phyloP scores from a whole-genome alignment of 2,797 vertebrate genomes.

The Myotis myotis region DNA sequence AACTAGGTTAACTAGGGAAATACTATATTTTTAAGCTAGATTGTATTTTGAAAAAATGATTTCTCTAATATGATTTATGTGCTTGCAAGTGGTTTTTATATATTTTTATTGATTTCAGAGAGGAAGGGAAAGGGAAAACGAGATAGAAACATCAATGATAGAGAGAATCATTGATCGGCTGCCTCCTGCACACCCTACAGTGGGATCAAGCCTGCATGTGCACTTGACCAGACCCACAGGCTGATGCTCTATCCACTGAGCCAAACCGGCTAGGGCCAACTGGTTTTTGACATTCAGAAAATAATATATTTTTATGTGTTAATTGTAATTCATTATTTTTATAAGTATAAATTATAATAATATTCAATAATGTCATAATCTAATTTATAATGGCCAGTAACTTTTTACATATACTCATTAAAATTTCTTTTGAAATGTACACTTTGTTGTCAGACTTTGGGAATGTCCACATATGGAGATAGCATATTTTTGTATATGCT shows the following conservation, averaged over 20 bases:
- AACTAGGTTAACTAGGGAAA: not conserved
- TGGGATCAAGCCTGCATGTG: too few species aligned
- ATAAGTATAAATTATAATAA: not conserved
- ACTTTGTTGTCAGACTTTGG: not conserved
- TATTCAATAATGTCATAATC: not conserved
- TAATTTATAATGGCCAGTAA: not conserved
- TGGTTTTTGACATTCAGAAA: not conserved
- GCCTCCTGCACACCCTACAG: too few species aligned
- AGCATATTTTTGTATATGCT: not conserved
- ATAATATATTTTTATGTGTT: not conserved
- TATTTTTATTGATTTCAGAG: too few species aligned
- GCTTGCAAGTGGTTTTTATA: not conserved
- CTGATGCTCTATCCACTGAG: too few species aligned
- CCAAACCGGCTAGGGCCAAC: too few species aligned
- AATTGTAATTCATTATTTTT: not conserved
- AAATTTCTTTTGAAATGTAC: not conserved
- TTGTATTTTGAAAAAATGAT: not conserved
- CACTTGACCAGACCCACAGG: too few species aligned
- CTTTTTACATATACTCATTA: not conserved
- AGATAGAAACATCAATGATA: too few species aligned
- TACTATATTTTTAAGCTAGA: not conserved
- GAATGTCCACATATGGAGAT: not conserved
- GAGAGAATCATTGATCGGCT: too few species aligned
- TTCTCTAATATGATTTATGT: not conserved
- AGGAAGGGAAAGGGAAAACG: too few species aligned